Conservation (phyloP, 2,113 vertebrate genomes). For the Osmerus eperlanus region DNA sequence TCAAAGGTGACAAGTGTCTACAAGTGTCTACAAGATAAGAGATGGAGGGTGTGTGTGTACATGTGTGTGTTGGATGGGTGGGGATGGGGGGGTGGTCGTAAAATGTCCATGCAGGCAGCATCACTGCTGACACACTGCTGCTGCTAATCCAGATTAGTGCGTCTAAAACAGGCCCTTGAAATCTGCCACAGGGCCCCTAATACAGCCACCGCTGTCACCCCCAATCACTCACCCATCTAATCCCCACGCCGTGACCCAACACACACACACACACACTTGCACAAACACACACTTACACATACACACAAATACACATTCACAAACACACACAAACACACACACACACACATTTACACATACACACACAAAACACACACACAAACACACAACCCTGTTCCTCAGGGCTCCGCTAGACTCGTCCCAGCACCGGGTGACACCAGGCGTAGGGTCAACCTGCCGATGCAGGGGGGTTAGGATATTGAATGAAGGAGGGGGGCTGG, state of each 20-base stretch:
- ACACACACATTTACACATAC: background rate
- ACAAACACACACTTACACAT: conserved; percentile 11
- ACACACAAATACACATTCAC: conserved; percentile 6
- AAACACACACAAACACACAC: background rate
- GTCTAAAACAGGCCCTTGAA: conserved; percentile 73
- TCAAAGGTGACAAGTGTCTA: conserved; percentile 33
- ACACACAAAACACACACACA: conserved; percentile 1
- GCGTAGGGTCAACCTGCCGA: conserved; percentile 56
- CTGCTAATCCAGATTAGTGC: conserved; percentile 74
- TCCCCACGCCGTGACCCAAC: conserved; percentile 68
- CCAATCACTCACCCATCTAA: conserved; percentile 77
- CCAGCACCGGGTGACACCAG: conserved; percentile 66
- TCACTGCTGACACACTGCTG: conserved; percentile 72
- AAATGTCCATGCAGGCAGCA: conserved; percentile 46
- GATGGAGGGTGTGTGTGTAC: conserved; percentile 20
- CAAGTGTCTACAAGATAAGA: background rate
- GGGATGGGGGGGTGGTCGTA: background rate
- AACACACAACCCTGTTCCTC: conserved; percentile 10
- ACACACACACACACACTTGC: conserved; percentile 34
- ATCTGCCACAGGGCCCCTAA: conserved; percentile 73
- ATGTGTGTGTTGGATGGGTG: conserved; percentile 7
- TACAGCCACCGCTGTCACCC: conserved; percentile 73
- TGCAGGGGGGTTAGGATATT: conserved; percentile 9
- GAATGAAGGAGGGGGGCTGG: background rate
- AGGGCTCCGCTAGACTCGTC: conserved; percentile 32